A percentile compares a stretch with the other conserved stretches of the same genome.
These are phyloP conservation scores for Hemicentrotus pulcherrimus DNA, from an alignment of 35 echinoderm and acorn worm genomes.

Conservation along the genomic window DNA sequence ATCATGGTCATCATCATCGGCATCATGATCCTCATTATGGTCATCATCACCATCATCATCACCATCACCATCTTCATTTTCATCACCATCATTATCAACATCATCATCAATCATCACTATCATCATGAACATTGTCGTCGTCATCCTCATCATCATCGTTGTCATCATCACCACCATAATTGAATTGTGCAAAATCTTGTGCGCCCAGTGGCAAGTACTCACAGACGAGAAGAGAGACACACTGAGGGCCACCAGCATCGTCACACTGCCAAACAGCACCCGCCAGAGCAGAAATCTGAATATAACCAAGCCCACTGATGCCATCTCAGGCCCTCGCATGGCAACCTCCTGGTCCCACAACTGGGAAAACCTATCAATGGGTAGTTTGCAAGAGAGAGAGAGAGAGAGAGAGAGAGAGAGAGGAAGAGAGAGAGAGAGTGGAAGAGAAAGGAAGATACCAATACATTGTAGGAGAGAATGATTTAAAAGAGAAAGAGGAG, in stretches of 20 bases:
- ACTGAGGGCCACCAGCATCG: background rate
- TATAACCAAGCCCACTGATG: conserved; percentile 25
- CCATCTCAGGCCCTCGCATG: conserved; percentile 31
- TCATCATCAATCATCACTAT: too few species aligned
- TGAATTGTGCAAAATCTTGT: background rate
- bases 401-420: background rate
- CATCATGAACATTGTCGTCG: too few species aligned
- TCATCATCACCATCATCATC: too few species aligned
- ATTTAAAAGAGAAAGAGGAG: background rate
- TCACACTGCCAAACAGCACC: background rate
- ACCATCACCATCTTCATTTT: too few species aligned
- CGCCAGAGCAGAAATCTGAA: conserved; percentile 45
- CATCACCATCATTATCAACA: too few species aligned
- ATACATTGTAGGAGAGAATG: too few species aligned
- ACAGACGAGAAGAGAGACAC: conserved; percentile 14
- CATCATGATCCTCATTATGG: too few species aligned
- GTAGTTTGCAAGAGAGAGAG: background rate
- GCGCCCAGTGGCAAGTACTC: background rate
- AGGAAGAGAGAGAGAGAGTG: too few species aligned
- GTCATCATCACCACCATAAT: background rate
- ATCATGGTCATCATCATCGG: too few species aligned
- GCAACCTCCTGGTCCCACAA: conserved; percentile 45
- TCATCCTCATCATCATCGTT: too few species aligned
- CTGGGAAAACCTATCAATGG: conserved; percentile 11
- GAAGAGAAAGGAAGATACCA: too few species aligned